Evolutionary conservation across 2,888 invertebrate species (phyloP), one percentile per base, ranked within the genome.

Genomic region (Netelia fuscicornis): DNA sequence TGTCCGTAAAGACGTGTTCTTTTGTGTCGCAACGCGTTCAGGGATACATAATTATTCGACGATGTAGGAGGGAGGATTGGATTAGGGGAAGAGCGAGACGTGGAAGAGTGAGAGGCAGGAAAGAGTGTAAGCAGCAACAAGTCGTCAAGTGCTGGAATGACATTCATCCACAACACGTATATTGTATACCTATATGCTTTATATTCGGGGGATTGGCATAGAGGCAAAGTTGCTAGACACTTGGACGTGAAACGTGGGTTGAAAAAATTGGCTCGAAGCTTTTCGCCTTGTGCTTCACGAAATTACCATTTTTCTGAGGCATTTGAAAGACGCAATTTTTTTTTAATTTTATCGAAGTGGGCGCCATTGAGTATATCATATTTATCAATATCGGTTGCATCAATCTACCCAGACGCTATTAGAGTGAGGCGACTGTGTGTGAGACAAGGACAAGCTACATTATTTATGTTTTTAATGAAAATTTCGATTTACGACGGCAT

Each of bases 21-120:
- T 74, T 81, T 74, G 77, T 81, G 30, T 58, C 20, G 3, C 56
- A 65, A 37, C 17, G 20, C 54, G 44, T 67, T 25, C n/a, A 65
- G 60, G 42, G 60, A 48, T 74, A 10, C 30, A 71, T 74, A 77
- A 84, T 84, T 81, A 77, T 37, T 56, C 67, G 30, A 54, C 20
- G 23, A 13, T 52, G 25, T 70, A 64, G 62, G 60, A 75, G 44
- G 11, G 17, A 37, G 2, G 37, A 25, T 64, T 64, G 64, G 9
- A 30, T 30, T 44, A 23, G 37, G 68, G n/a, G 48, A 48, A 64
- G 72, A 58, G 20, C 11, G 44, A 44, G 62, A 42, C 30, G 42
- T 17, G 56, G 17, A 10, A 23, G 74, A 13, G 54, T 25, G 67
- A 74, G 25, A 30, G 56, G 65, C 17, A 52, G 65, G 56, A 56